Evolutionary conservation across 1,140 invertebrate species (phyloP).

Genomic region (Papilio xuthus): DNA sequence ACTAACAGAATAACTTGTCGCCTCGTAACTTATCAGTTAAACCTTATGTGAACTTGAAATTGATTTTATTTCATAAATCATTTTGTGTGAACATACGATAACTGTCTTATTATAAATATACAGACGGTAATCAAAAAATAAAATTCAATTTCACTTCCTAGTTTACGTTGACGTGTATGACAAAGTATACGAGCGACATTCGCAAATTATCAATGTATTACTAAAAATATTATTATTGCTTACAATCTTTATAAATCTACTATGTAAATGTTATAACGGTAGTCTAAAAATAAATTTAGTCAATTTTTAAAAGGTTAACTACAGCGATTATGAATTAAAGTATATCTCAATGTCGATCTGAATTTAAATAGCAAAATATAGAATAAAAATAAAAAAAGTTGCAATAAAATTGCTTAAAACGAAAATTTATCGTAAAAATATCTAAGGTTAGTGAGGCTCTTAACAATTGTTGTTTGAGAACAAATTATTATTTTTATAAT

Average conservation of each 20-base stretch:
- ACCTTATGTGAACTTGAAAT: too few relatives aligned
- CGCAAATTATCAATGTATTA: background rate
- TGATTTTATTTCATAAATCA: too few relatives aligned
- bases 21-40: too few relatives aligned
- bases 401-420: background rate
- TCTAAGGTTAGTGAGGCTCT: background rate
- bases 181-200: too few relatives aligned
- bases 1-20: too few relatives aligned
- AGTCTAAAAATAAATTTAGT: background rate
- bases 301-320: conserved; percentile 2
- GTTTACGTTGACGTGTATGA: too few relatives aligned
- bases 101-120: too few relatives aligned
- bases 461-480: background rate
- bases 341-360: background rate
- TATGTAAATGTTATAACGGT: background rate
- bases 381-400: background rate
- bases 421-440: background rate
- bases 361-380: background rate
- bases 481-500: background rate
- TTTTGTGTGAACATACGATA: too few relatives aligned
- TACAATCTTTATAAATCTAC: background rate
- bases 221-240: background rate
- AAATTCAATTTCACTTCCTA: too few relatives aligned
- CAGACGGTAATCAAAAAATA: too few relatives aligned
- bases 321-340: background rate